A percentile compares a stretch with the other conserved stretches of the same genome.
Evolutionary conservation across 2,888 invertebrate species (phyloP).

Genomic region (Neoitamus cyanurus): DNA sequence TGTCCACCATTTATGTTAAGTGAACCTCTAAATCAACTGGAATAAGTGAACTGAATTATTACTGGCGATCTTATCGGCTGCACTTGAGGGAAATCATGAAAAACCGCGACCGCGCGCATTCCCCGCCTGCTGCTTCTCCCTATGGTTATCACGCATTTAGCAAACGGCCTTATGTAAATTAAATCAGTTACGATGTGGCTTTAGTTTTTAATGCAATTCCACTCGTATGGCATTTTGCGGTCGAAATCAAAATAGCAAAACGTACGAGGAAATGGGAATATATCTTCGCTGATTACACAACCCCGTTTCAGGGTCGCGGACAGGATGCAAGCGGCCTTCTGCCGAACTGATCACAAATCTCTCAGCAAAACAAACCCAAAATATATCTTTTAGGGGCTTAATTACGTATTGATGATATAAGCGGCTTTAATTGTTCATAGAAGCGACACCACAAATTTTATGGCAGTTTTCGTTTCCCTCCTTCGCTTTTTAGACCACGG

Average conservation of each 20-base stretch:
- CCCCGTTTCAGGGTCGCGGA: neutral
- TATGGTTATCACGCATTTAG: neutral
- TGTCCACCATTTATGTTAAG: neutral
- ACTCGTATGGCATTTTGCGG: neutral
- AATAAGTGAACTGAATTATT: slow-evolving; percentile 27
- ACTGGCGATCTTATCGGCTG: slow-evolving; percentile 1
- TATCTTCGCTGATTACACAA: neutral
- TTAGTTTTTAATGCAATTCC: neutral
- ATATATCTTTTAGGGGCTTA: neutral
- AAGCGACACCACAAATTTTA: neutral
- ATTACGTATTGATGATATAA: neutral
- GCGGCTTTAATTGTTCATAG: neutral
- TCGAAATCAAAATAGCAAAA: neutral
- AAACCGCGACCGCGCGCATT: neutral
- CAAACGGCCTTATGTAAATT: neutral
- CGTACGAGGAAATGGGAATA: neutral
- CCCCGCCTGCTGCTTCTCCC: neutral
- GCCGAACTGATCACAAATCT: no score
- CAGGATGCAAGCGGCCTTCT: neutral
- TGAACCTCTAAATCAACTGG: slow-evolving; percentile 1
- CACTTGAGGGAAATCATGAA: neutral
- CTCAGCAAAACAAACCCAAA: neutral
- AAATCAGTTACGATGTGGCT: neutral
- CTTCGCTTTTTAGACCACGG: neutral
- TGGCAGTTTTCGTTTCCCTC: neutral